Evolutionary conservation across 1,140 invertebrate species (phyloP).

Genomic region (Listronotus bonariensis): DNA sequence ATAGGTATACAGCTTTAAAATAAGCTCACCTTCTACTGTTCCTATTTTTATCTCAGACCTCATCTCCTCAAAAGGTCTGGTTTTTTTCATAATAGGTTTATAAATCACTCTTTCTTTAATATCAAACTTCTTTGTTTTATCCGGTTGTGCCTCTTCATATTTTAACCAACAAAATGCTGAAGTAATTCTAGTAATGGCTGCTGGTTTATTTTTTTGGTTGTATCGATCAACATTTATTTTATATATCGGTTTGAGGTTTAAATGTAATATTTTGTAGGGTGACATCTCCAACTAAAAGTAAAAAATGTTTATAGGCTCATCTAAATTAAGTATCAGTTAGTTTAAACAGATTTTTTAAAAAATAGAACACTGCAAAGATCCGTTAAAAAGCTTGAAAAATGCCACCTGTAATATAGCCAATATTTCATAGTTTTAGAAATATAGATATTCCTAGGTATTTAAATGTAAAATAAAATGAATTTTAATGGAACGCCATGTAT

Average conservation of each 20-base stretch:
- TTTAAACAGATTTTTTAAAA: too few relatives aligned
- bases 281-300: conserved; percentile 63
- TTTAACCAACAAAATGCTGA: conserved; percentile 17
- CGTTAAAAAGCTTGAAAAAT: too few relatives aligned
- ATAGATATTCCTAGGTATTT: too few relatives aligned
- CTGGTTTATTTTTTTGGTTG: conserved; percentile 13
- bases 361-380: too few relatives aligned
- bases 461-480: too few relatives aligned
- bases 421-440: too few relatives aligned
- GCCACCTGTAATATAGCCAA: too few relatives aligned
- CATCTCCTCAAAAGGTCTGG: conserved; percentile 6
- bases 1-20: too few relatives aligned
- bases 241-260: conserved; percentile 65
- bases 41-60: conserved; percentile 23
- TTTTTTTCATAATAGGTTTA: conserved; percentile 32
- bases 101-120: conserved; percentile 41
- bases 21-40: conserved; percentile 52
- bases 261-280: conserved; percentile 61
- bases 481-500: too few relatives aligned
- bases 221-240: conserved; percentile 55
- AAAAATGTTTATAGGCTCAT: too few relatives aligned
- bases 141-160: conserved; percentile 40
- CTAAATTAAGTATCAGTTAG: too few relatives aligned
- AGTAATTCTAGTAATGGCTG: conserved; percentile 28
- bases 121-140: conserved; percentile 45